Evolutionary conservation across 1,140 invertebrate species (phyloP).

Genomic region (Bombus balteatus): DNA sequence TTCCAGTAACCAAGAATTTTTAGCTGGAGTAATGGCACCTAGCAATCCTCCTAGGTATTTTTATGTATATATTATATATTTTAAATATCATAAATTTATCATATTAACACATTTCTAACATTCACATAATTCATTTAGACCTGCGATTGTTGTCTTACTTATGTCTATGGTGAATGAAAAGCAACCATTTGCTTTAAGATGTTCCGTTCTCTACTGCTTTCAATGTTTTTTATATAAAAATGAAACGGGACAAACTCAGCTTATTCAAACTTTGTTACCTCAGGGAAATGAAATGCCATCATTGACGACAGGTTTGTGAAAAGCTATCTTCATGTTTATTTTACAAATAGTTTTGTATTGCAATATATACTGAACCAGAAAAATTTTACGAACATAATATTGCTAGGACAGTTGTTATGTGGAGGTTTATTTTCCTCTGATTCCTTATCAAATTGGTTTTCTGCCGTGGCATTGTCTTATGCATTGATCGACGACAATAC

Average conservation of each 20-base stretch:
- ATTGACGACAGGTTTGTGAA: conserved; percentile 83
- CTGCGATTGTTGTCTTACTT: conserved; percentile 96
- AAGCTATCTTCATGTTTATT: background rate
- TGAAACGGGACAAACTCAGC: conserved; percentile 92
- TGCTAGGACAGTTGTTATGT: conserved; percentile 94
- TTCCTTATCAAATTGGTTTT: conserved; percentile 98
- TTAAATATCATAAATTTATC: background rate
- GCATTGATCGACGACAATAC: conserved; percentile 93
- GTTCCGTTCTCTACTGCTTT: conserved; percentile 98
- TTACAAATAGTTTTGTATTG: background rate
- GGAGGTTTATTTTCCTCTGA: conserved; percentile 96
- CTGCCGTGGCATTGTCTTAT: conserved; percentile 95
- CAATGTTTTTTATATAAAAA: conserved; percentile 98
- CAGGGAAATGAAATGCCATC: conserved; percentile 88
- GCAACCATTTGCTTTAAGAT: conserved; percentile 95
- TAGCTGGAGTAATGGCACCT: conserved; percentile 95
- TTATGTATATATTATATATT: background rate
- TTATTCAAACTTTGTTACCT: conserved; percentile 96
- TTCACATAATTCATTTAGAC: conserved; percentile 81
- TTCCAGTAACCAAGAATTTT: conserved; percentile 95
- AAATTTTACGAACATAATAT: conserved; percentile 55
- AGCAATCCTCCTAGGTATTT: conserved; percentile 92
- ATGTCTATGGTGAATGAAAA: conserved; percentile 99
- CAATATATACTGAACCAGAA: background rate
- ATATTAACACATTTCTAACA: conserved; percentile 9